Base-by-base conservation (phyloP, 2,888 invertebrate genomes). In the Amphiduros pacificus region DNA sequence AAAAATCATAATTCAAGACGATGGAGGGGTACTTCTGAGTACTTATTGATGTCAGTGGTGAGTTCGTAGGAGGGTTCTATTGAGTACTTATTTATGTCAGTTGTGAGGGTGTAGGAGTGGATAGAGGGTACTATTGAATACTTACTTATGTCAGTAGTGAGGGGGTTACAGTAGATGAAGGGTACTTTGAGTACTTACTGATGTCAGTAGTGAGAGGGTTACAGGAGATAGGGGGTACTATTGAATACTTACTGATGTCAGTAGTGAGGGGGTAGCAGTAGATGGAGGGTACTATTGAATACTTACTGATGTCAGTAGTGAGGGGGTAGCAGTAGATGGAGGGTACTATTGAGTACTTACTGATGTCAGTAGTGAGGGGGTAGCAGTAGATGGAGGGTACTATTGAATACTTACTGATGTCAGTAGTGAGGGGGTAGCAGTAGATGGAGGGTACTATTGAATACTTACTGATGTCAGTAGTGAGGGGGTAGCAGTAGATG, bases 81-180 rank as follows among this genome's bases (percentile, higher is more conserved):
- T n/a, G n/a, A n/a, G n/a, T n/a, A 60, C 55, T 41, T 31, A 75
- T 77, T 71, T 20, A 78, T 66, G 57, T 71, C 65, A 52, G 69
- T 67, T 11, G 68, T 74, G 27, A 78, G 60, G 14, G 61, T 61
- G 60, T 75, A 77, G 36, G 77, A 69, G 60, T 73, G 77, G 55
- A 73, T 73, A n/a, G 72, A 73, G 20, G 76, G 69, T 1, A 78
- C 77, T n/a, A 77, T 71, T 17, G 76, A 74, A 63, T 77, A 78
- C 61, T 78, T n/a, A n/a, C n/a, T n/a, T n/a, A n/a, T n/a, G n/a
- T n/a, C n/a, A n/a, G n/a, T n/a, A n/a, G n/a, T n/a, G n/a, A n/a
- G n/a, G n/a, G n/a, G n/a, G n/a, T n/a, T n/a, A n/a, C n/a, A n/a
- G n/a, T n/a, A n/a, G n/a, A n/a, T n/a, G n/a, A n/a, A n/a, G n/a